These are phyloP conservation scores for Panthera leo DNA, from an alignment of 2,113 vertebrate species.

Conservation along the genomic window DNA sequence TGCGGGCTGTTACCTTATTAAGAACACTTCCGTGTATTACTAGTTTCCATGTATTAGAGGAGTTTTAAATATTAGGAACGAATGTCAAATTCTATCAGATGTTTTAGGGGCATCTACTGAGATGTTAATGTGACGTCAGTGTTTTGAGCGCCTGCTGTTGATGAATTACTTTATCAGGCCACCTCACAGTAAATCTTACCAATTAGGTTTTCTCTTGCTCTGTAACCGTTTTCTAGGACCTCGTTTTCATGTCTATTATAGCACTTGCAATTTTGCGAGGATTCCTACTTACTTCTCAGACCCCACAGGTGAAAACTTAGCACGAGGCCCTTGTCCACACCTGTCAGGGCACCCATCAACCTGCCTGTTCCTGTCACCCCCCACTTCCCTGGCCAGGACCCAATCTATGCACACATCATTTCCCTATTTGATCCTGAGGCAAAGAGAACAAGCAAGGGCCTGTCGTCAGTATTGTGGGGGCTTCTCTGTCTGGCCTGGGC, in stretches of 20 bases:
- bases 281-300: not conserved
- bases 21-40: not conserved
- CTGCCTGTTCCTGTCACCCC: not conserved
- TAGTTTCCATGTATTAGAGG: not conserved
- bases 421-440: not conserved
- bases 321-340: not conserved
- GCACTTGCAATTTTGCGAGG: not conserved
- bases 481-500: not conserved
- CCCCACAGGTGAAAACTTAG: not conserved
- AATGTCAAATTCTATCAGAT: not conserved
- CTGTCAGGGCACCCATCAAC: not conserved
- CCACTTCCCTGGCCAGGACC: not conserved
- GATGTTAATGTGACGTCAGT: not conserved
- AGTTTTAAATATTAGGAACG: constrained; percentile 2
- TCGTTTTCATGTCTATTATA: not conserved
- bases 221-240: not conserved
- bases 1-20: not conserved
- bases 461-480: not conserved
- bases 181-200: not conserved
- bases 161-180: not conserved
- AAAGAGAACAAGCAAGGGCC: not conserved
- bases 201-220: not conserved
- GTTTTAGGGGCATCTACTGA: not conserved
- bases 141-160: not conserved
- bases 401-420: not conserved